These are phyloP conservation scores for Listronotus bonariensis DNA, from an alignment of 1,140 invertebrate genomes.

Conservation along the genomic window DNA sequence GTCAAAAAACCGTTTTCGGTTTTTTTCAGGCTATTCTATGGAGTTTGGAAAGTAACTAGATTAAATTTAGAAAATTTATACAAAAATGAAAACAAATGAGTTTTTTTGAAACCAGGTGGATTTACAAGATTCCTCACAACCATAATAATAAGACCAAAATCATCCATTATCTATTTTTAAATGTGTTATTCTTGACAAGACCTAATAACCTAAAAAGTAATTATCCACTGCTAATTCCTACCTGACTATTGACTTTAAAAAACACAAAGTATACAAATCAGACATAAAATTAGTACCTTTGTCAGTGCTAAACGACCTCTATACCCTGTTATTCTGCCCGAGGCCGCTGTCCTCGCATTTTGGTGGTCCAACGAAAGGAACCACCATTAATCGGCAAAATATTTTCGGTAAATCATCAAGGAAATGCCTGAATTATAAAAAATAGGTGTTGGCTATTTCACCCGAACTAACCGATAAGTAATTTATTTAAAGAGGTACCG, in stretches of 20 bases:
- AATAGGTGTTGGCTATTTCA: constrained; percentile 29
- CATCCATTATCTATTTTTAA: too few species aligned
- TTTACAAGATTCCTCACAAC: too few species aligned
- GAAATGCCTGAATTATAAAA: constrained; percentile 18
- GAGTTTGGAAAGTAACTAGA: too few species aligned
- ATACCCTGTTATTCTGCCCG: constrained; percentile 23
- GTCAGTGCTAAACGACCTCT: constrained; percentile 28
- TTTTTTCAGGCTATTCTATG: too few species aligned
- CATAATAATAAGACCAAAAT: too few species aligned
- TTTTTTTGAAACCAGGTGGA: too few species aligned
- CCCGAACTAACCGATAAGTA: constrained; percentile 18
- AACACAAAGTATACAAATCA: constrained; percentile 21
- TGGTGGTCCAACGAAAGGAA: constrained; percentile 10
- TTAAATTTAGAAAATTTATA: too few species aligned
- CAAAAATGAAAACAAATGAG: too few species aligned
- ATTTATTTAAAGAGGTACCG: constrained; percentile 28
- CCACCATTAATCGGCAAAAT: constrained; percentile 29
- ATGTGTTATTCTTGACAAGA: too few species aligned
- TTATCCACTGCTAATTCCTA: constrained; percentile 9
- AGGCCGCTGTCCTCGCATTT: constrained; percentile 25
- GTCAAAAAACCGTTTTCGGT: too few species aligned
- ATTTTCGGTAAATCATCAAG: constrained; percentile 31
- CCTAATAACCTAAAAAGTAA: too few species aligned
- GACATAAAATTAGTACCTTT: constrained; percentile 28
- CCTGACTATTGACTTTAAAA: constrained; percentile 28